Percentiles rank a stretch among this genome's conserved stretches.
phyloP scores from a whole-genome alignment of 30 jellyfish, hydroid and myxozoan species.

The Sanderia malayensis region DNA sequence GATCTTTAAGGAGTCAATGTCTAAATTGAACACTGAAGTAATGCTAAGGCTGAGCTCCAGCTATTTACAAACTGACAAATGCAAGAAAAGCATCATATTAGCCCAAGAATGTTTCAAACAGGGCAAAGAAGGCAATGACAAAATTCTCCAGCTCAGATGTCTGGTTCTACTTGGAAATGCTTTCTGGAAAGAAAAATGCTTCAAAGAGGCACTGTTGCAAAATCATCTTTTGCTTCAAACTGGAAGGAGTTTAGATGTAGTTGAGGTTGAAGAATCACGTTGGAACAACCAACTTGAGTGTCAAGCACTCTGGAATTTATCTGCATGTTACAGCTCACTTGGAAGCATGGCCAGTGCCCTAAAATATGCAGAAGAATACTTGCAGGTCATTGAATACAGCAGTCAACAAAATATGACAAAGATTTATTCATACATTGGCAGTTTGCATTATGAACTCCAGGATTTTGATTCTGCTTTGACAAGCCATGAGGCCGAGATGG shows the following conservation, averaged over 20 bases:
- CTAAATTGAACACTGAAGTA: neutral
- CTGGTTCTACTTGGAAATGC: constrained; percentile 43
- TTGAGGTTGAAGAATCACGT: constrained; percentile 5
- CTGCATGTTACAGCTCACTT: constrained; percentile 39
- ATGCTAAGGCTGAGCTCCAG: constrained; percentile 42
- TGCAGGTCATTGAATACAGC: constrained; percentile 9
- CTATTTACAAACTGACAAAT: constrained; percentile 7
- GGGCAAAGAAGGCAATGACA: neutral
- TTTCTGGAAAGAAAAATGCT: constrained; percentile 12
- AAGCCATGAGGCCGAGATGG: constrained; percentile 46
- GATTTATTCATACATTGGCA: constrained; percentile 26
- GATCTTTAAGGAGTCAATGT: neutral
- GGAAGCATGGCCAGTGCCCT: constrained; percentile 20
- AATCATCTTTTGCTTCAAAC: constrained; percentile 27
- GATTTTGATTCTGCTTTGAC: constrained; percentile 24
- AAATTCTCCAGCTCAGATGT: constrained; percentile 23
- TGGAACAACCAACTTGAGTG: constrained; percentile 60
- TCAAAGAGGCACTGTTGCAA: constrained; percentile 16
- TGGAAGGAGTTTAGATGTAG: constrained; percentile 20
- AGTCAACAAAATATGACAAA: constrained; percentile 45
- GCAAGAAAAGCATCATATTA: constrained; percentile 12
- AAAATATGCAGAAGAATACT: constrained; percentile 50
- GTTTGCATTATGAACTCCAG: constrained; percentile 2
- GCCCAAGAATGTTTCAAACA: constrained; percentile 27
- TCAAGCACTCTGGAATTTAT: constrained; percentile 40